Base-by-base conservation (phyloP, 1,140 invertebrate species). In the Drosophila repleta region DNA sequence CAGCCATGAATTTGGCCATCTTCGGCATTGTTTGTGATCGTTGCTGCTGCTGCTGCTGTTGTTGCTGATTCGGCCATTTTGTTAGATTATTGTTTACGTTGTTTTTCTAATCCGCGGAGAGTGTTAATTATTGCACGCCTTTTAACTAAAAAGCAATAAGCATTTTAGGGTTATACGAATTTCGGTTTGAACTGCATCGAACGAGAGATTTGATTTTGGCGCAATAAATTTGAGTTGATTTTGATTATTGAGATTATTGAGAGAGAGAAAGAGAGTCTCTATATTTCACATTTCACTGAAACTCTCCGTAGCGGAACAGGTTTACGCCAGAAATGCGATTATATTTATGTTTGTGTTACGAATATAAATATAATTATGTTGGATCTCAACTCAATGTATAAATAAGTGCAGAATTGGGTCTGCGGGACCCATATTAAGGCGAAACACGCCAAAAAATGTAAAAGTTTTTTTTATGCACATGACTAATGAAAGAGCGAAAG, bases 1-100 rank as follows among this genome's bases (percentile, higher is more conserved):
- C 65, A 89, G 80, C 84, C 84, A 82, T 89, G 85, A 61, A 89
- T 80, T 67, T 89, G 85, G 43, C 80, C 85, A 89, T 89, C 84
- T 80, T 89, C 83, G 65, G 60, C 15, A 41, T 43, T 72, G 35
- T n/a, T 53, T 49, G 60, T 71, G 63, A 76, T 72, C 41, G 84
- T 76, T 80, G 83, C 65, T 79, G n/a, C n/a, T n/a, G n/a, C n/a
- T n/a, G n/a, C n/a, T n/a, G n/a, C n/a, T n/a, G 84, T 69, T 49
- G 79, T 74, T 80, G 83, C 66, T 80, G 84, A 74, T 74, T 89
- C 84, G 51, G 84, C 84, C 84, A 89, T 89, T 70, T 84, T 55
- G 18, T 66, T 10, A 46, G 37, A 45, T 57, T 57, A 53, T 68
- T 66, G 46, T 72, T 67, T 69, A 76, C 48, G 72, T 46, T 79